Evolutionary conservation across 2,888 invertebrate species (phyloP).

Genomic region (Melipona bicolor): DNA sequence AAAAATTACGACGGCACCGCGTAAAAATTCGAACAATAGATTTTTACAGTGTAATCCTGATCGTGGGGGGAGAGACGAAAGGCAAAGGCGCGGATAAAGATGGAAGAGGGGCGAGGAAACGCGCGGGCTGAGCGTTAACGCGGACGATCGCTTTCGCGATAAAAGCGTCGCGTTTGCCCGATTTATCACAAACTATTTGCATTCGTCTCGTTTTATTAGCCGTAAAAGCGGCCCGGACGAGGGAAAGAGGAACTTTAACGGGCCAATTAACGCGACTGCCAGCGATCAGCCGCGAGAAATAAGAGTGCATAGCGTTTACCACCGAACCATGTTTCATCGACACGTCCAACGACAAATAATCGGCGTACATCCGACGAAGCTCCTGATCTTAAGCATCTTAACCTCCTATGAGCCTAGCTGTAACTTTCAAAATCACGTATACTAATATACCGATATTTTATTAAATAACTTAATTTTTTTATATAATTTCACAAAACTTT

Average conservation of each 20-base stretch:
- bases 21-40: constrained; percentile 47
- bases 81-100: not conserved
- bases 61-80: not conserved
- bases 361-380: constrained; percentile 15
- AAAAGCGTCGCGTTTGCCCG: constrained; percentile 14
- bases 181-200: constrained; percentile 40
- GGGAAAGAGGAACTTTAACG: constrained; percentile 44
- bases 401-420: too few species aligned
- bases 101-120: not conserved
- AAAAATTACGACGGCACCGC: constrained; percentile 29
- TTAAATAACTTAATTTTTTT: too few species aligned
- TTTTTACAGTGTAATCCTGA: constrained; percentile 42
- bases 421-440: too few species aligned
- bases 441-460: too few species aligned
- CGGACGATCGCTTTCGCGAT: constrained; percentile 38
- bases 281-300: constrained; percentile 48
- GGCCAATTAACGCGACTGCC: constrained; percentile 58
- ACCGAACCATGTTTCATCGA: constrained; percentile 52
- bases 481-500: too few species aligned
- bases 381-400: too few species aligned
- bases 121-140: constrained; percentile 12
- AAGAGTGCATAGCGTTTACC: constrained; percentile 21
- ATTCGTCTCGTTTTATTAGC: constrained; percentile 47
- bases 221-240: constrained; percentile 8
- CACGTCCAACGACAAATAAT: constrained; percentile 49